These are phyloP conservation scores for Zonitis immaculata DNA, from an alignment of 2,888 invertebrate species.

Conservation along the genomic window DNA sequence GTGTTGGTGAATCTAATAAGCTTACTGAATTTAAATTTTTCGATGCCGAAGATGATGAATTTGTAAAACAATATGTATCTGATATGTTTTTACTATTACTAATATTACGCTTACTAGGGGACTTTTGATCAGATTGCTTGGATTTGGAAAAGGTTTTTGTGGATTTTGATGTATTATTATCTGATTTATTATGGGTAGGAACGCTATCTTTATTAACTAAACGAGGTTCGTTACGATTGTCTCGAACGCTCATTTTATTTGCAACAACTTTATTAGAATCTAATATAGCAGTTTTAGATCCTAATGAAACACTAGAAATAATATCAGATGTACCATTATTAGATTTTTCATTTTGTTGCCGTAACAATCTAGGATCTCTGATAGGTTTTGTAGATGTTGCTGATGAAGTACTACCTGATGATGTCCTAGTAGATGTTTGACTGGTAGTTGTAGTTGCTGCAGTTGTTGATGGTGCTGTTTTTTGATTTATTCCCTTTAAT, in stretches of 20 bases:
- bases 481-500: background rate
- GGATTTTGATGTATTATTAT: constrained; percentile 27
- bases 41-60: constrained; percentile 20
- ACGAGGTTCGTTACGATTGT: constrained; percentile 46
- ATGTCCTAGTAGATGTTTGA: background rate
- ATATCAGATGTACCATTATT: constrained; percentile 12
- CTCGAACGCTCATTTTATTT: constrained; percentile 46
- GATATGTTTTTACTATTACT: constrained; percentile 15
- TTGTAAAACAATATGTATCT: constrained; percentile 22
- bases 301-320: constrained; percentile 39
- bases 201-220: constrained; percentile 43
- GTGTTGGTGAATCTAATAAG: constrained; percentile 41
- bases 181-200: constrained; percentile 32
- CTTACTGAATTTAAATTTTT: constrained; percentile 25
- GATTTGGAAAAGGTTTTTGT: constrained; percentile 33
- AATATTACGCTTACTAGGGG: constrained; percentile 7
- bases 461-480: background rate
- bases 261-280: constrained; percentile 47
- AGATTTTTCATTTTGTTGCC: constrained; percentile 31
- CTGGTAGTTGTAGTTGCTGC: background rate
- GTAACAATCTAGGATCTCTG: constrained; percentile 44
- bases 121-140: constrained; percentile 22
- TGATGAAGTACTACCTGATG: constrained; percentile 31
- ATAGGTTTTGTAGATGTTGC: constrained; percentile 38
- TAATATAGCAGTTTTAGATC: constrained; percentile 39